phyloP scores from a whole-genome alignment of 2,113 vertebrate species.

The Pygoscelis antarcticus region DNA sequence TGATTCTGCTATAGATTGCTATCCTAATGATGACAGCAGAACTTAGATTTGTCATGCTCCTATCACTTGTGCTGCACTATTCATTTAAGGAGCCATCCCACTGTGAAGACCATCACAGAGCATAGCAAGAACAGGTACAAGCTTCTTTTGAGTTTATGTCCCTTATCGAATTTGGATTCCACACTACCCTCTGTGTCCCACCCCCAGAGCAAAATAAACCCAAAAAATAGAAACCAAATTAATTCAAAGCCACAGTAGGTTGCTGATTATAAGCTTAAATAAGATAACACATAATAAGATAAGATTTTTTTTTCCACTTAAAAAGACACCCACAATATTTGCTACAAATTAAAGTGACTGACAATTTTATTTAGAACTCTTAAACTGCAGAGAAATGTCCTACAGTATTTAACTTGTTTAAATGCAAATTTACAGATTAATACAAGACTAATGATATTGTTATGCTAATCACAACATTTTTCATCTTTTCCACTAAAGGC shows the following conservation, averaged over 20 bases:
- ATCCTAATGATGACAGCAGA: not conserved
- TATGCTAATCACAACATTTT: slow-evolving; percentile 12
- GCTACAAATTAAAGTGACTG: not conserved
- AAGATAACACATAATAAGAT: not conserved
- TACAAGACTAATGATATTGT: not conserved
- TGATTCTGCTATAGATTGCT: not conserved
- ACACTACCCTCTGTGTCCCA: not conserved
- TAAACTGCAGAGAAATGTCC: not conserved
- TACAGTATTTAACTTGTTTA: not conserved
- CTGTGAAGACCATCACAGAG: not conserved
- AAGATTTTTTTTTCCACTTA: not conserved
- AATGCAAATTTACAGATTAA: slow-evolving; percentile 14
- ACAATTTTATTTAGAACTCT: not conserved
- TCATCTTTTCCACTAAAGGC: not conserved
- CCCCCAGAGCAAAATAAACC: not conserved
- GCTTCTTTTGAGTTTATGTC: not conserved
- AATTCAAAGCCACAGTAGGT: not conserved
- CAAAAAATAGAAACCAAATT: not conserved
- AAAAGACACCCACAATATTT: not conserved
- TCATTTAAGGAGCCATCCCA: not conserved
- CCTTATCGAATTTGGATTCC: not conserved
- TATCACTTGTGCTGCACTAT: not conserved
- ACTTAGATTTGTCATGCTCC: not conserved
- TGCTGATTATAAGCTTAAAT: not conserved
- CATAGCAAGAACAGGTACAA: not conserved